Evolutionary conservation across 2,888 invertebrate genomes (phyloP), one percentile per base, ranked within the genome.

Genomic region (Metallyticus violacea): DNA sequence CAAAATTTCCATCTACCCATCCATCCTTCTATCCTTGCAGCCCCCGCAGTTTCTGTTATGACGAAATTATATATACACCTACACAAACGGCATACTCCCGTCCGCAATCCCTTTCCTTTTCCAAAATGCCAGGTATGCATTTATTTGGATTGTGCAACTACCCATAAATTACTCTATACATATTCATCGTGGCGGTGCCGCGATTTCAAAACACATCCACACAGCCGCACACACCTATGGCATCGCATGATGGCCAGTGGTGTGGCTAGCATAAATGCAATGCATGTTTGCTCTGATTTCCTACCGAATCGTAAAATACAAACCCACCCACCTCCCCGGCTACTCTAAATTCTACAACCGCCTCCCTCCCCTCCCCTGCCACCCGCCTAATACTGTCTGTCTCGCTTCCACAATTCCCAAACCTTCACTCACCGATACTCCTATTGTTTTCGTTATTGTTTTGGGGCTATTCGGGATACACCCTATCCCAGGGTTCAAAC

Each of bases 91-190:
- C 30, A 81, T 25, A 30, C 81, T 7, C 40, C 22, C 22, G 40
- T 62, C 40, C 40, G 40, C 40, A 62, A 62, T 62, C 77, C 27
- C 76, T 27, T 83, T 83, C 83, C 83, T 77, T 83, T 83, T 83
- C 83, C 83, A 83, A 83, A 83, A 83, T 83, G 83, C 83, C 83
- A 83, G 83, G 83, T 83, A 83, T 83, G 83, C 83, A 86, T 86
- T 81, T 86, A 86, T 86, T 86, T 86, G 81, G 81, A 82, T 86
- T 86, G 87, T 85, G 87, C 86, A 86, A 85, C 85, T 82, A 81
- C 81, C 87, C 87, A 86, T 87, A 87, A 87, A 87, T 87, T 87
- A 81, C 77, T 27, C 77, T 83, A 81, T 85, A 85, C 87, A 87
- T 87, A 87, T 87, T 87, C 87, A 87, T 87, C 80, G 85, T n/a